Evolutionary conservation across 2,113 vertebrate genomes (phyloP).

Genomic region (Oxygymnocypris stewartii): DNA sequence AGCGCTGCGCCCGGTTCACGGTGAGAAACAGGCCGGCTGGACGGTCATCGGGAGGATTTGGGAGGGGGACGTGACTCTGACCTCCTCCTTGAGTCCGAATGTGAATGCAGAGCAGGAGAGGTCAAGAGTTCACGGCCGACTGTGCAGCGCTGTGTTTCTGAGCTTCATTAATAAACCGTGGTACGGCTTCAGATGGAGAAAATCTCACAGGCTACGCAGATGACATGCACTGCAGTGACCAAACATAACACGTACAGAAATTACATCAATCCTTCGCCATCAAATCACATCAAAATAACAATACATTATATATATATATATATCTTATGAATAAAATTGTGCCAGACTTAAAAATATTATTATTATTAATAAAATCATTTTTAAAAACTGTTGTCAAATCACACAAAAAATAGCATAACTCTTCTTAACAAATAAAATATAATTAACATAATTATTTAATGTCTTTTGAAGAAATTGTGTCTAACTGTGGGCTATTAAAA

Average conservation of each 20-base stretch:
- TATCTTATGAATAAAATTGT: no score
- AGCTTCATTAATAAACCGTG: conserved; percentile 65
- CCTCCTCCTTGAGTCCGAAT: conserved; percentile 63
- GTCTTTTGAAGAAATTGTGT: background rate
- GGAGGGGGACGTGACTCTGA: conserved; percentile 44
- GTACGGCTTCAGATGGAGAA: conserved; percentile 20
- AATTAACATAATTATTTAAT: no score
- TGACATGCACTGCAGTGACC: conserved; percentile 4
- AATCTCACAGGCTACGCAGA: conserved; percentile 22
- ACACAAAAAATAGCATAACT: background rate
- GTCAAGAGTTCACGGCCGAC: conserved; percentile 70
- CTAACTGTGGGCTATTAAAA: background rate
- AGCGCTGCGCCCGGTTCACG: conserved; percentile 56
- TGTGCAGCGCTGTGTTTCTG: conserved; percentile 50
- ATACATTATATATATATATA: no score
- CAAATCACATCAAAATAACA: background rate
- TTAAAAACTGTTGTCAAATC: background rate
- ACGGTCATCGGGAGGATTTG: conserved; percentile 26
- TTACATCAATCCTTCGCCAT: background rate
- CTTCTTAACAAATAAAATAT: no score
- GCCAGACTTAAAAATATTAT: no score
- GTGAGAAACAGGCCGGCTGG: conserved; percentile 75
- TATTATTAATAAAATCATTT: no score
- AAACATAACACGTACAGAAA: background rate
- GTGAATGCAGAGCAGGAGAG: conserved; percentile 71